phyloP scores from a whole-genome alignment of 2,888 invertebrate genomes.

The Drosophila emarginata region DNA sequence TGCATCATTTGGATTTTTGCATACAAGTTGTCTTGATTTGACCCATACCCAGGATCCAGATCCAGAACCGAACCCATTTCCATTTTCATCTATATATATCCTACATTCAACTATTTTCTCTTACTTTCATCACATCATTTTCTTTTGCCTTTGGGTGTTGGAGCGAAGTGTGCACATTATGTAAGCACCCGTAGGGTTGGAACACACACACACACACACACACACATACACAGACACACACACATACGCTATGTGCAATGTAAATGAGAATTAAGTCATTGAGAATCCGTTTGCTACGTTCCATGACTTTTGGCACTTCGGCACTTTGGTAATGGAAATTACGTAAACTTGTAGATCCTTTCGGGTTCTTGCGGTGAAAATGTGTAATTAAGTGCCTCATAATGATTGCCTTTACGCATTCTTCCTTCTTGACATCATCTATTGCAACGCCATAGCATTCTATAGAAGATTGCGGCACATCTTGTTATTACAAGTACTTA shows the following conservation, averaged over 20 bases:
- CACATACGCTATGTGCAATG: conserved; percentile 23
- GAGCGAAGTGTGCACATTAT: conserved; percentile 31
- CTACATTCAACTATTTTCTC: conserved; percentile 4
- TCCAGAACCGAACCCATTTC: neutral
- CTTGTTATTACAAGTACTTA: conserved; percentile 1
- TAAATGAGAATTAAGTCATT: conserved; percentile 41
- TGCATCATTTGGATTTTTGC: neutral
- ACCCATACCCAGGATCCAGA: neutral
- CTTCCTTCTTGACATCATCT: neutral
- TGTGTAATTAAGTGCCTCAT: conserved; percentile 9
- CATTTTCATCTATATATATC: neutral
- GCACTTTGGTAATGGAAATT: conserved; percentile 7
- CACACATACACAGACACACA: neutral
- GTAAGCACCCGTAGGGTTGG: conserved; percentile 30
- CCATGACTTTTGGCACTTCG: conserved; percentile 4
- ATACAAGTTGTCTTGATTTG: neutral
- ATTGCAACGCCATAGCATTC: neutral
- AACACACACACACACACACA: conserved; percentile 1
- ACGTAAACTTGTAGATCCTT: conserved; percentile 5
- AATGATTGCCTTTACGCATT: conserved; percentile 3
- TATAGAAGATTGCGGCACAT: neutral
- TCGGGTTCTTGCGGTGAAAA: conserved; percentile 3
- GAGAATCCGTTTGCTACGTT: conserved; percentile 27
- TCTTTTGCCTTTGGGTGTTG: conserved; percentile 2
- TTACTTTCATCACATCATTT: neutral